These are phyloP conservation scores for Rhingia rostrata DNA, from an alignment of 2,888 invertebrate species.

Conservation along the genomic window DNA sequence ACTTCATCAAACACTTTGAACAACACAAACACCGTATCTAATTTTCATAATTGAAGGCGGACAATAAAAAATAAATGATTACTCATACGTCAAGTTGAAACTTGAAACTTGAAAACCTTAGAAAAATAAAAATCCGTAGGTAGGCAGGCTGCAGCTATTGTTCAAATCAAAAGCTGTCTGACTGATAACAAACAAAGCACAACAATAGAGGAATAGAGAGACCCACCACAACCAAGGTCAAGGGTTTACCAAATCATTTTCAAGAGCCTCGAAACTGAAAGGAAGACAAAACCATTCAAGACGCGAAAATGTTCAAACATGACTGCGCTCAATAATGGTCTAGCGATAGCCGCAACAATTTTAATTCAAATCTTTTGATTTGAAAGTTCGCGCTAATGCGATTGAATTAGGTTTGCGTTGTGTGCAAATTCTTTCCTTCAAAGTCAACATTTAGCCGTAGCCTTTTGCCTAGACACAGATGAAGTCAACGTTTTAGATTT, in stretches of 20 bases:
- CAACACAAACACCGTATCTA: slow-evolving; percentile 39
- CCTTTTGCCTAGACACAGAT: too few species aligned
- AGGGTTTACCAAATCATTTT: slow-evolving; percentile 43
- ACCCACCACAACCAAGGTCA: slow-evolving; percentile 51
- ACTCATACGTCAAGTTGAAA: slow-evolving; percentile 1
- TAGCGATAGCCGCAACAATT: slow-evolving; percentile 20
- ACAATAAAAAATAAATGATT: slow-evolving; percentile 35
- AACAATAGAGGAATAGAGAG: slow-evolving; percentile 1
- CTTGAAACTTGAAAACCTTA: slow-evolving; percentile 4
- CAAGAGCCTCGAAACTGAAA: not conserved
- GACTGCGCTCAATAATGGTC: slow-evolving; percentile 37
- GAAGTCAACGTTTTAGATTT: slow-evolving; percentile 6
- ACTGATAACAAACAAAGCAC: slow-evolving; percentile 24
- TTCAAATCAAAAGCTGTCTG: slow-evolving; percentile 10
- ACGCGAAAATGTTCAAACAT: slow-evolving; percentile 34
- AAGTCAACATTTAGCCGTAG: slow-evolving; percentile 1
- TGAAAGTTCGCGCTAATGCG: slow-evolving; percentile 37
- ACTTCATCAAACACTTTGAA: slow-evolving; percentile 46
- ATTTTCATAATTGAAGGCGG: slow-evolving; percentile 67
- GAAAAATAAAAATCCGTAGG: slow-evolving; percentile 10
- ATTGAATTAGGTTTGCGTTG: slow-evolving; percentile 35
- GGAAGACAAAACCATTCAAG: not conserved
- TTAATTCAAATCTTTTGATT: slow-evolving; percentile 25
- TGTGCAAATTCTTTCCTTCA: slow-evolving; percentile 34
- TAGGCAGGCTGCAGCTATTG: slow-evolving; percentile 10